These are phyloP conservation scores for Eciton burchellii DNA, from an alignment of 1,140 invertebrate genomes.

Conservation along the genomic window DNA sequence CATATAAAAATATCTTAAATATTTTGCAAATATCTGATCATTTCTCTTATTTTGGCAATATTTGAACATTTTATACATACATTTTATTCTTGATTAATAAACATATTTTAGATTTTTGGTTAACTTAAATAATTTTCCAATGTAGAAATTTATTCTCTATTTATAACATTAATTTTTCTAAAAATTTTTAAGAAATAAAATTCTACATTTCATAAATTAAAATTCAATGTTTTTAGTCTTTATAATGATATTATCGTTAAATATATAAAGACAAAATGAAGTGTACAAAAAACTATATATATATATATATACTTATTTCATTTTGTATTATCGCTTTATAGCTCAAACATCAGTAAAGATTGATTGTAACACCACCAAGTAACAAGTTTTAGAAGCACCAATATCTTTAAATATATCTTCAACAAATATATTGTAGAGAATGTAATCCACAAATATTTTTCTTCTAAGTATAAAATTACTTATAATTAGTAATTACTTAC, in stretches of 20 bases:
- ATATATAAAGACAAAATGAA: constrained; percentile 46
- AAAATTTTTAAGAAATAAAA: constrained; percentile 3
- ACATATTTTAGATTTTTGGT: constrained; percentile 23
- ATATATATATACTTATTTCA: constrained; percentile 26
- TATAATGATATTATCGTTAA: constrained; percentile 25
- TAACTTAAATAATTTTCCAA: background rate
- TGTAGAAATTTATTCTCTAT: constrained; percentile 18
- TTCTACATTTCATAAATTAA: constrained; percentile 35
- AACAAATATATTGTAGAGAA: constrained; percentile 64
- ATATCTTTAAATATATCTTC: constrained; percentile 73
- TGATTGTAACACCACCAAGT: constrained; percentile 49
- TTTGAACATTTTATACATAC: constrained; percentile 28
- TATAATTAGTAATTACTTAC: constrained; percentile 48
- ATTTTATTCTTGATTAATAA: background rate
- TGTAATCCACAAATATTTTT: constrained; percentile 38
- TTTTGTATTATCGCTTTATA: constrained; percentile 14
- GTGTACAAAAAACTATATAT: constrained; percentile 33
- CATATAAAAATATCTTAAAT: constrained; percentile 55
- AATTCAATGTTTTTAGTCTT: too few species aligned
- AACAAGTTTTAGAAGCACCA: constrained; percentile 69
- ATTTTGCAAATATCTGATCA: background rate
- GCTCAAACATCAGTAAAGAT: constrained; percentile 33
- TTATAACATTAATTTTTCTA: constrained; percentile 16
- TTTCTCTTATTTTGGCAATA: constrained; percentile 2
- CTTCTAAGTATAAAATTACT: constrained; percentile 52